Evolutionary conservation across 2,888 invertebrate species (phyloP), one percentile per base, ranked within the genome.

Genomic region (Phyllotreta cruciferae): DNA sequence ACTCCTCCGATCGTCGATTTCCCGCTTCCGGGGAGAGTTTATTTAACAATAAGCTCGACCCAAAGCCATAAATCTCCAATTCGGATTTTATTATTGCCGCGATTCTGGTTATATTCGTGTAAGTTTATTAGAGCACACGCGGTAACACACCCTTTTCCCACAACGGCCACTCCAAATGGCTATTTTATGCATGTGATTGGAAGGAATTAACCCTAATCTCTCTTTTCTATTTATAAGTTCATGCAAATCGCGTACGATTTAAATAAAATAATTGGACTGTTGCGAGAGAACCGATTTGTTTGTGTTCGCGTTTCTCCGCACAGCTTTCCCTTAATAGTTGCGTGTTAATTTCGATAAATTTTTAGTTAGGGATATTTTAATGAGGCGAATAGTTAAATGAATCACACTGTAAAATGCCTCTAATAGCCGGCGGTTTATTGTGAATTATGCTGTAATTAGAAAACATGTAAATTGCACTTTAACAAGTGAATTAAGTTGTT

Each of bases 181-280:
- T 60, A 60, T 63, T 63, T 63, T 63, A 60, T 56, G 63, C 56
- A 60, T 56, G 63, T 60, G 60, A 60, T 56, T 56, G 60, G 56
- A 58, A 60, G 63, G 63, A 60, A 60, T 60, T 63, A 63, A 55
- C 44, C 38, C 42, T 63, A 60, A 63, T 63, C 55, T 55, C 38
- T 52, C 52, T 37, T 52, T 41, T 56, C 42, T 62, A 41, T 41
- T 41, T 41, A 41, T 56, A 56, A 56, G 56, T 56, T 56, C 53
- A 55, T 55, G 58, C 52, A 54, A 60, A 63, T 60, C 44, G 7
- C 56, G 44, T 14, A 57, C 34, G 49, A 63, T 63, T 63, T 60
- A 60, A 63, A 63, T 63, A 58, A 63, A 57, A 63, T 58, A 63
- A 58, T 63, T 58, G 57, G 55, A 42, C 50, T 39, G 63, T 24